Conservation (phyloP, 2,797 vertebrate genomes). For the Poecilia picta region DNA sequence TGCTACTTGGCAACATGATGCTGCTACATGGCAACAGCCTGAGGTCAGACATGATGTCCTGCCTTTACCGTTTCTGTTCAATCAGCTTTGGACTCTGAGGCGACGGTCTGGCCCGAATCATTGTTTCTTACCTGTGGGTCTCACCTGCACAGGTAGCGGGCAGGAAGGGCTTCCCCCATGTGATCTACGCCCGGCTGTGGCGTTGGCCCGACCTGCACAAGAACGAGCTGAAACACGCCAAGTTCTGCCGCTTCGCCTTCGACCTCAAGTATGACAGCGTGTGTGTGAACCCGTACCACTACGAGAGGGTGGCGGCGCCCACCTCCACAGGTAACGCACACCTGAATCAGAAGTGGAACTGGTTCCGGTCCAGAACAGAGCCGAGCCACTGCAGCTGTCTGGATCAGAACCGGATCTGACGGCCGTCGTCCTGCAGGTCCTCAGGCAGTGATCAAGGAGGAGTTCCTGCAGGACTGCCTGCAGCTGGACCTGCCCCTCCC, state of each 20-base stretch:
- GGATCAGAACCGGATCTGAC: not conserved
- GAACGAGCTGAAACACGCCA: constrained; percentile 85
- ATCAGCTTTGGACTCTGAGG: no score
- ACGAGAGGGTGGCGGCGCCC: constrained; percentile 83
- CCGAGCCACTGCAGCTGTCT: not conserved
- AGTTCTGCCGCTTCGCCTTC: constrained; percentile 87
- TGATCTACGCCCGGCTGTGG: constrained; percentile 86
- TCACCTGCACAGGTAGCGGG: constrained; percentile 77
- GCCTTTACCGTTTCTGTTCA: constrained; percentile 21
- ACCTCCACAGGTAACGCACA: constrained; percentile 69
- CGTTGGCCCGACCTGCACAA: constrained; percentile 87
- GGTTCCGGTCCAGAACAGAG: no score
- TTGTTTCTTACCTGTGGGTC: not conserved
- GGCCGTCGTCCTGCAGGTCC: constrained; percentile 46
- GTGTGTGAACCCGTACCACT: constrained; percentile 87
- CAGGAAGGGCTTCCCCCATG: constrained; percentile 85
- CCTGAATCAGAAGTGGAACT: no score
- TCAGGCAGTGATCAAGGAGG: constrained; percentile 78
- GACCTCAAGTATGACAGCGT: constrained; percentile 88
- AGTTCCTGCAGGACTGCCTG: constrained; percentile 78
- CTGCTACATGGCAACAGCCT: not conserved
- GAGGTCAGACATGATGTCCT: constrained; percentile 56
- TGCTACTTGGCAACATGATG: no score
- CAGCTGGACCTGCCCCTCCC: constrained; percentile 76
- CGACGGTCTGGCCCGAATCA: no score